These are phyloP conservation scores for Thyatira batis DNA, from an alignment of 2,888 invertebrate genomes.

Conservation along the genomic window DNA sequence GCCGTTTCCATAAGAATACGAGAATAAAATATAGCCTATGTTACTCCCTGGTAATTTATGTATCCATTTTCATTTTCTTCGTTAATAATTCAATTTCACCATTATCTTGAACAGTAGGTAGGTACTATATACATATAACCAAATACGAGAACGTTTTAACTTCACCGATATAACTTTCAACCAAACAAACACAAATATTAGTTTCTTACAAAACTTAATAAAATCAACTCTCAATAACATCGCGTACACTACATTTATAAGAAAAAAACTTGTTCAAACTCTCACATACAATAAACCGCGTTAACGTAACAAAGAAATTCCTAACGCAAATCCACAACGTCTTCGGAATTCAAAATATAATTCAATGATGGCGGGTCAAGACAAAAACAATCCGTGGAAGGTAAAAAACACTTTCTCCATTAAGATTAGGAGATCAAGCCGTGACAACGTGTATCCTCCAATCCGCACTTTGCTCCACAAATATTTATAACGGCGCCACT, in stretches of 20 bases:
- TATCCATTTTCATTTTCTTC: too few relatives aligned
- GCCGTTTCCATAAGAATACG: too few relatives aligned
- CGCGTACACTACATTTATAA: background rate
- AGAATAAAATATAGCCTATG: too few relatives aligned
- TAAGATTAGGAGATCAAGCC: background rate
- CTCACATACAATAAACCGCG: background rate
- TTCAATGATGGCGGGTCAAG: background rate
- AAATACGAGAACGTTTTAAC: too few relatives aligned
- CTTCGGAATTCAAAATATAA: background rate
- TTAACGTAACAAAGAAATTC: background rate
- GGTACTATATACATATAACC: too few relatives aligned
- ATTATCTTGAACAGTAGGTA: too few relatives aligned
- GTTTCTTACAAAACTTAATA: background rate
- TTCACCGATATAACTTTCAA: too few relatives aligned
- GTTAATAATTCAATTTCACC: too few relatives aligned
- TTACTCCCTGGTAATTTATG: too few relatives aligned
- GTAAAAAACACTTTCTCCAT: background rate
- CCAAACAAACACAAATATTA: too few relatives aligned
- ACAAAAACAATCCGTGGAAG: background rate
- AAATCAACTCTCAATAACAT: background rate
- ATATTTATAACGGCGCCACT: slow-evolving; percentile 30
- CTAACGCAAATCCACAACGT: background rate
- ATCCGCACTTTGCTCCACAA: slow-evolving; percentile 3
- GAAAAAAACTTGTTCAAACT: background rate
- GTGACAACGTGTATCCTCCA: background rate